Base-by-base conservation (phyloP, 2,797 vertebrate species). In the Rhyacichthys aspro region DNA sequence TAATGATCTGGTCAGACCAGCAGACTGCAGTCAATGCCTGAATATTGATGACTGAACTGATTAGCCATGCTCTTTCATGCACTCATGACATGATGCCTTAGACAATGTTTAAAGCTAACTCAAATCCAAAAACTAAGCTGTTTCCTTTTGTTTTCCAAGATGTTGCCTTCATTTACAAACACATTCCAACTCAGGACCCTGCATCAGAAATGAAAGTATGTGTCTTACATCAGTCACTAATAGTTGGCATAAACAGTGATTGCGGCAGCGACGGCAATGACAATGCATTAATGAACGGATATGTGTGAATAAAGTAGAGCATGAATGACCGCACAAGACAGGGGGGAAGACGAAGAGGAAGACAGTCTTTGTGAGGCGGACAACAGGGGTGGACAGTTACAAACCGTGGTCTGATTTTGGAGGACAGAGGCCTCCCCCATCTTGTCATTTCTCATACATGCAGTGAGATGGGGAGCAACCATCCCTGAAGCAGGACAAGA, bases 351-450 rank as follows among this genome's bases (percentile, higher is more conserved):
- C 42, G 67, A 42, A 60, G 33, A 67, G 47, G 46, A 6, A 44
- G 57, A 60, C 43, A 38, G 62, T 14, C 59, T 67, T 53, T 55
- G 71, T 38, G 49, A 60, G 70, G 41, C 92, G 92, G 93, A 95
- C 47, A 54, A 78, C 79, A 76, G 74, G 55, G 70, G 72, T 95
- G 91, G 93, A 93, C 87, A 95, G 93, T 93, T 98, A 99, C 97
- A 97, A 98, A 99, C 97, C 97, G 96, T 99, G 95, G 95, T 97
- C 96, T 96, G 95, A 96, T 96, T 98, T 94, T 96, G 97, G 94
- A 96, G 96, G 96, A 96, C 94, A 94, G 95, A 95, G 93, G 96
- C 93, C 90, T 99, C 97, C 93, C 95, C 96, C 93, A 95, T 94
- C 95, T 98, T 98, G 93, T 99, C 96, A 95, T 96, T 97, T 97